A percentile compares a stretch with the other conserved stretches of the same genome.
phyloP scores from a whole-genome alignment of 2,797 vertebrate genomes.

The Alfaro cultratus region DNA sequence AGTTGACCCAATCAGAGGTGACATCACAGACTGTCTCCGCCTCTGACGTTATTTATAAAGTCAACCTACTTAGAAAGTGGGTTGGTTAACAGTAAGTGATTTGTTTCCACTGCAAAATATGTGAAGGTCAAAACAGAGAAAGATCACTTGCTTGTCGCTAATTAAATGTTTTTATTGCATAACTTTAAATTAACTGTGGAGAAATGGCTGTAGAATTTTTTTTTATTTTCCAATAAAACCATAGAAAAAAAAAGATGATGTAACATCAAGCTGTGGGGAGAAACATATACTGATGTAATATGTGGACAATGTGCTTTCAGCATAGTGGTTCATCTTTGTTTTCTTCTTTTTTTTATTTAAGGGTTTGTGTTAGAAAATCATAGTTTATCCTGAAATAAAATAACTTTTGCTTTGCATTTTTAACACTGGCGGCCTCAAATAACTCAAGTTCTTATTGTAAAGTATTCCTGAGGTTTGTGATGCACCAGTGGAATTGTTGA shows the following conservation, averaged over 20 bases:
- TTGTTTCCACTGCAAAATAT: too few species aligned
- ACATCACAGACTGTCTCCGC: background rate
- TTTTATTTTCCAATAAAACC: background rate
- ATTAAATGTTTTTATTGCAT: background rate
- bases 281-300: too few species aligned
- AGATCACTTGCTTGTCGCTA: too few species aligned
- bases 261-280: too few species aligned
- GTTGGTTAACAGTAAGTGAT: background rate
- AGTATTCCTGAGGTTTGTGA: background rate
- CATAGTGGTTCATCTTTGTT: too few species aligned
- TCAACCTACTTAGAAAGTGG: background rate
- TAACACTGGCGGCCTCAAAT: background rate
- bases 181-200: background rate
- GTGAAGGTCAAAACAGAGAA: background rate
- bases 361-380: too few species aligned
- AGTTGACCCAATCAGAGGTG: background rate
- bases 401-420: background rate
- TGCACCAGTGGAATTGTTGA: background rate
- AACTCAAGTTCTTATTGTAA: background rate
- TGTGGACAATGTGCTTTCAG: too few species aligned
- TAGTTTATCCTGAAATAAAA: too few species aligned
- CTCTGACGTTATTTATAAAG: background rate
- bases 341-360: too few species aligned
- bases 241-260: too few species aligned
- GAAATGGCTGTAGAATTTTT: background rate